Percentiles rank a stretch among this genome's conserved stretches.
These are phyloP conservation scores for Pristiophorus japonicus DNA, from an alignment of 2,113 vertebrate genomes.

Conservation along the genomic window DNA sequence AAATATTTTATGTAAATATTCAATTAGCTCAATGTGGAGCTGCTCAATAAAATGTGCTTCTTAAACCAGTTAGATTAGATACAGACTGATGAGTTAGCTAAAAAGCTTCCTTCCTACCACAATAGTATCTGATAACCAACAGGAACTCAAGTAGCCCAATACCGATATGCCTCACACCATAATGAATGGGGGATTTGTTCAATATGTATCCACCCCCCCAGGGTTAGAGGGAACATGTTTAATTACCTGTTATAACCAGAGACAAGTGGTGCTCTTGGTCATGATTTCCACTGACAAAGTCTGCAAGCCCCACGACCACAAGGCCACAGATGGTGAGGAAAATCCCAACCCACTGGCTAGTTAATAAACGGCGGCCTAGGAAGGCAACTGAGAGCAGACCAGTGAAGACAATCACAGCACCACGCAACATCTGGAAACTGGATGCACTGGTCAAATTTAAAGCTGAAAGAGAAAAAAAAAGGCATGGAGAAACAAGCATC, in stretches of 20 bases:
- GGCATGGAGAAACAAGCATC: neutral
- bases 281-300: constrained; percentile 58
- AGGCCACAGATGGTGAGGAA: constrained; percentile 78
- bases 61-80: too few relatives aligned
- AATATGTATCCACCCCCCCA: neutral
- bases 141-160: neutral
- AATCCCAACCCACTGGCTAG: constrained; percentile 84
- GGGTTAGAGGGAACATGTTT: neutral
- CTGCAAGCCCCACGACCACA: constrained; percentile 78
- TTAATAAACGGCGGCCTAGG: constrained; percentile 64
- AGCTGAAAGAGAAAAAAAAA: constrained; percentile 53
- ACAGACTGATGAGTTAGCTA: too few relatives aligned
- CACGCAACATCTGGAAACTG: constrained; percentile 93
- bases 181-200: neutral
- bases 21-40: too few relatives aligned
- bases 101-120: neutral
- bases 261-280: constrained; percentile 63
- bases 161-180: too few relatives aligned
- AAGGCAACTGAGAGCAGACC: constrained; percentile 85
- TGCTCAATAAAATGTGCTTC: too few relatives aligned
- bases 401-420: constrained; percentile 85
- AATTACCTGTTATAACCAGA: constrained; percentile 76
- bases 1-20: too few relatives aligned
- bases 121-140: neutral
- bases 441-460: constrained; percentile 91